Base-by-base conservation (phyloP, 2,113 vertebrate species). In the Lepus europaeus region DNA sequence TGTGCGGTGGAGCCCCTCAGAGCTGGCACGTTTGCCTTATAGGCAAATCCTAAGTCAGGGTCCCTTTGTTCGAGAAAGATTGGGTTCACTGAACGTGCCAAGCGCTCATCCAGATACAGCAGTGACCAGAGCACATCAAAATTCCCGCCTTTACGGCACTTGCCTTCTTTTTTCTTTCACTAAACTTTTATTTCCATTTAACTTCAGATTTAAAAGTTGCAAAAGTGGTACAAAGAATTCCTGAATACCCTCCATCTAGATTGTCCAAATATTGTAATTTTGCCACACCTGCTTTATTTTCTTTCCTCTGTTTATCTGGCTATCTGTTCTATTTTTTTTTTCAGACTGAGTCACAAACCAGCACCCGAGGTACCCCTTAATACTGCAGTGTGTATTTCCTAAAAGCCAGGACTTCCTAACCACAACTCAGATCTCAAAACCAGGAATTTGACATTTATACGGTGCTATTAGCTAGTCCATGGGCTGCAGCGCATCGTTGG, bases 141-240 rank as follows among this genome's bases (percentile, higher is more conserved):
- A 82, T n/a, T 16, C 19, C 66, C 68, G 1, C 68, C 64, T 72
- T 89, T 29, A 0, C 27, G 17, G 16, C 53, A 19, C 14, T 39
- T n/a, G 64, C 2, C 11, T 33, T 74, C 11, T 61, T 51, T 88
- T 78, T 73, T 68, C 83, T 72, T 53, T 69, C 56, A 23, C 61
- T 59, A 68, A 59, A 22, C 45, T 73, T 91, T 87, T 84, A 56
- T 56, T 95, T 95, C 31, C 63, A 86, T 22, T 25, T 83, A 89
- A 70, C 51, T 81, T 89, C 79, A 91, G 39, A 95, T 25, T 59
- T 89, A 80, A 80, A 70, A 87, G 49, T 79, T 79, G 49, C 56
- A 82, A 70, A 93, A 84, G 56, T 45, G 13, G 33, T 25, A 59
- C 78, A 23, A 45, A 64, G 53, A 33, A 17, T 92, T 76, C 63